Percentiles rank a stretch among this genome's conserved stretches.
These are phyloP conservation scores for Ennomos erosarius DNA, from an alignment of 2,888 invertebrate genomes.

Conservation along the genomic window DNA sequence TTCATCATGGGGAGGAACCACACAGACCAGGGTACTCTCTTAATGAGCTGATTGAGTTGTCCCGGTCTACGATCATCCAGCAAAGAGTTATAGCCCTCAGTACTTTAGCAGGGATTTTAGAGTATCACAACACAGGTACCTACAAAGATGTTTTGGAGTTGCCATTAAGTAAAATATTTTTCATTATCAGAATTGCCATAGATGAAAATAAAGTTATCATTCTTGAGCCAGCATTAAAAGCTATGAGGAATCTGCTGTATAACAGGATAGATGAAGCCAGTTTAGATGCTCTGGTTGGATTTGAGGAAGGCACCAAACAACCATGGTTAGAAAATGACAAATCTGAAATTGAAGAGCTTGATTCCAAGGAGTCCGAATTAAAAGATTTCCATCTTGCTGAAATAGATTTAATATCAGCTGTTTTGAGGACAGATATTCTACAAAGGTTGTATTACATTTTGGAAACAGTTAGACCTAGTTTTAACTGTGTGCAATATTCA, in stretches of 20 bases:
- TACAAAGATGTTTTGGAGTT: conserved; percentile 91
- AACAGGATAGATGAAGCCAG: conserved; percentile 92
- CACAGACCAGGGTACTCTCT: conserved; percentile 96
- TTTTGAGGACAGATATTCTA: conserved; percentile 90
- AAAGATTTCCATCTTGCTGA: conserved; percentile 95
- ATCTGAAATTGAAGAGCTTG: conserved; percentile 83
- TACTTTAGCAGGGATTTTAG: conserved; percentile 91
- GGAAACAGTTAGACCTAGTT: conserved; percentile 88
- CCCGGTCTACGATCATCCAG: conserved; percentile 91
- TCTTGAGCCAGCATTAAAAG: conserved; percentile 90
- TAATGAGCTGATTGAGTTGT: conserved; percentile 93
- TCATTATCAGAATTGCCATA: conserved; percentile 92
- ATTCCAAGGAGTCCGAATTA: conserved; percentile 85
- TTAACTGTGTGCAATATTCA: conserved; percentile 89
- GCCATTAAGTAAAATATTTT: conserved; percentile 91
- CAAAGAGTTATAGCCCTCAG: conserved; percentile 93
- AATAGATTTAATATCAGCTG: conserved; percentile 91
- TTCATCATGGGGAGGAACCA: conserved; percentile 97
- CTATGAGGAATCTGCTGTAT: conserved; percentile 90
- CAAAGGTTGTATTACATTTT: conserved; percentile 91
- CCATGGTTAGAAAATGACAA: conserved; percentile 84
- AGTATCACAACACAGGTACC: conserved; percentile 89
- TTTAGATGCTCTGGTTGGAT: conserved; percentile 88
- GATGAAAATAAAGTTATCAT: conserved; percentile 92
- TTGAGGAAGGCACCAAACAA: conserved; percentile 87